These are phyloP conservation scores for Drosophila recens DNA, from an alignment of 2,888 invertebrate genomes.

Conservation along the genomic window DNA sequence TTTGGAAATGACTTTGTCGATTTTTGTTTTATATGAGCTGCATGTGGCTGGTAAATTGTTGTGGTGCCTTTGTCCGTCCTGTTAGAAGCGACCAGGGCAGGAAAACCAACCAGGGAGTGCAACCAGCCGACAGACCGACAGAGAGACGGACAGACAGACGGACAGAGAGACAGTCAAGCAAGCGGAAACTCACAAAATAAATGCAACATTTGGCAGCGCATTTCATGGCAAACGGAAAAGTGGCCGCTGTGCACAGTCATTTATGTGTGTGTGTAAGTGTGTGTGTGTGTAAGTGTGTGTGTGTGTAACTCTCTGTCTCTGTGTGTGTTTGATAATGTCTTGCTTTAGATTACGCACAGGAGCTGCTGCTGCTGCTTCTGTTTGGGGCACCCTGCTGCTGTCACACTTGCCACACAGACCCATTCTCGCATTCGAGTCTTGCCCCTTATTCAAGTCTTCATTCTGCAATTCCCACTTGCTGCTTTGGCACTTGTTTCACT, in stretches of 20 bases:
- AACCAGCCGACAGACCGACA: constrained; percentile 16
- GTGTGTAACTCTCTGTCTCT: not conserved
- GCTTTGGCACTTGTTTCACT: constrained; percentile 48
- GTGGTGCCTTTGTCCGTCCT: constrained; percentile 42
- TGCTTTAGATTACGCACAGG: constrained; percentile 50
- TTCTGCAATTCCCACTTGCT: constrained; percentile 69
- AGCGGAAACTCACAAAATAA: constrained; percentile 81
- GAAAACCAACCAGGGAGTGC: constrained; percentile 2
- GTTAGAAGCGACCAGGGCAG: constrained; percentile 16
- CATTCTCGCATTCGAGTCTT: constrained; percentile 13
- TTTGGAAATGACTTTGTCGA: constrained; percentile 1
- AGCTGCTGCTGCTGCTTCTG: constrained; percentile 21
- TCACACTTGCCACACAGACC: constrained; percentile 44
- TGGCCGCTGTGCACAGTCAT: constrained; percentile 54
- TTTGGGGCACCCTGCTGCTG: constrained; percentile 53
- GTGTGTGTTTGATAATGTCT: constrained; percentile 47
- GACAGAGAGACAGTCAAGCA: constrained; percentile 37
- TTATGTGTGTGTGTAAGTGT: not conserved
- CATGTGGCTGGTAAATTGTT: constrained; percentile 50
- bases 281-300: constrained; percentile 21
- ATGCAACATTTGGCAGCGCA: constrained; percentile 82
- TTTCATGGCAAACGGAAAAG: constrained; percentile 77
- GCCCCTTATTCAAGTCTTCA: constrained; percentile 40
- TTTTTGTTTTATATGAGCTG: constrained; percentile 14
- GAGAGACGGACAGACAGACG: constrained; percentile 18